phyloP scores from a whole-genome alignment of 2,888 invertebrate genomes.

The Pandemis heparana region DNA sequence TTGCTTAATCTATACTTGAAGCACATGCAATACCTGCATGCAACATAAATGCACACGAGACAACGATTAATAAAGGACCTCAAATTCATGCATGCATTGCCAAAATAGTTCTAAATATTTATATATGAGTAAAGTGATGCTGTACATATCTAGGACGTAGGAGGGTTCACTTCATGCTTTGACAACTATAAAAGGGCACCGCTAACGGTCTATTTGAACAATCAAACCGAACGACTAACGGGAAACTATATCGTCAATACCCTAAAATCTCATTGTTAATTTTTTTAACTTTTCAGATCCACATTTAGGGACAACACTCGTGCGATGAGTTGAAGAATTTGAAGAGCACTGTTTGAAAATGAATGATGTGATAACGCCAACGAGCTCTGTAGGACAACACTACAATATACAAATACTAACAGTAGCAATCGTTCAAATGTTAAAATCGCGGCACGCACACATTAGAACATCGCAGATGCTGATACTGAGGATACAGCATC shows the following conservation, averaged over 20 bases:
- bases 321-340: constrained; percentile 49
- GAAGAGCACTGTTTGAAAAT: constrained; percentile 24
- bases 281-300: constrained; percentile 27
- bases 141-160: constrained; percentile 18
- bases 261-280: constrained; percentile 77
- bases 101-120: constrained; percentile 41
- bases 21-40: constrained; percentile 41
- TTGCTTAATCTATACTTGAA: constrained; percentile 16
- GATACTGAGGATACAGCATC: not conserved
- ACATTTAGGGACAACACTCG: constrained; percentile 59
- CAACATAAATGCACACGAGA: constrained; percentile 32
- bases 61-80: constrained; percentile 32
- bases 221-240: constrained; percentile 70
- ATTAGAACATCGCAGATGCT: not conserved
- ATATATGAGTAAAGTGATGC: constrained; percentile 6
- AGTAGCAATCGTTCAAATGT: constrained; percentile 4
- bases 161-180: constrained; percentile 59
- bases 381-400: constrained; percentile 55
- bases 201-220: constrained; percentile 44
- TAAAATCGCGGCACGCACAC: constrained; percentile 13
- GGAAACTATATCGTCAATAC: constrained; percentile 60
- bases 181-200: constrained; percentile 50
- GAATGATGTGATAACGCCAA: constrained; percentile 40
- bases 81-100: constrained; percentile 50
- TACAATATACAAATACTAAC: constrained; percentile 26